These are phyloP conservation scores for Capreolus pygargus DNA, from an alignment of 2,113 vertebrate species.

Conservation along the genomic window DNA sequence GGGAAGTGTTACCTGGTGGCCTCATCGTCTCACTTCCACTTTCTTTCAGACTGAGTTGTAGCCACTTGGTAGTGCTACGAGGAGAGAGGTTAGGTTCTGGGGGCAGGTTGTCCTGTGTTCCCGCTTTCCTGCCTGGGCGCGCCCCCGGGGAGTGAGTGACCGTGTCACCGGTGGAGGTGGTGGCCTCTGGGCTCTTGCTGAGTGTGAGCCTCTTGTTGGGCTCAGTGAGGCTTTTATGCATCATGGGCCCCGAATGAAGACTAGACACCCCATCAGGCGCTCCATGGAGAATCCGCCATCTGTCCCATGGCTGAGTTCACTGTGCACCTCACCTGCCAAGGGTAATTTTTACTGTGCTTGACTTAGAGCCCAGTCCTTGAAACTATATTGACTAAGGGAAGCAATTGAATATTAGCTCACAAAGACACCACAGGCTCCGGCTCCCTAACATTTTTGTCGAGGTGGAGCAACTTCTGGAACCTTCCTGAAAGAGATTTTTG, in stretches of 20 bases:
- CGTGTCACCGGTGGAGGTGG: accelerated
- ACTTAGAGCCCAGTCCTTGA: neutral
- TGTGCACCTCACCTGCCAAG: neutral
- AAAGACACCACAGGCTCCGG: neutral
- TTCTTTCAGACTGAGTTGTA: neutral
- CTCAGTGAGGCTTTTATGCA: neutral
- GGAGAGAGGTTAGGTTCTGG: neutral
- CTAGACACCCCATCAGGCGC: too few species aligned
- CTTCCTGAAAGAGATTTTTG: neutral
- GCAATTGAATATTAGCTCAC: neutral
- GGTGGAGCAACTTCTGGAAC: neutral
- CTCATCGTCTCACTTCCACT: neutral
- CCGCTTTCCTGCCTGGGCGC: neutral
- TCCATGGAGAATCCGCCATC: accelerated
- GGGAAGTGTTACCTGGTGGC: neutral
- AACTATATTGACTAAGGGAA: neutral
- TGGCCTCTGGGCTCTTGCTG: neutral
- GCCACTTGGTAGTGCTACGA: accelerated
- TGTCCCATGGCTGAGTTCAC: neutral
- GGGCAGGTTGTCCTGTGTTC: too few species aligned
- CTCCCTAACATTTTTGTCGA: neutral
- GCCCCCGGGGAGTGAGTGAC: neutral
- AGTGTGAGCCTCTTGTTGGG: neutral
- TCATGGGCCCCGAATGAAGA: neutral
- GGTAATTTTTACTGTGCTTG: neutral